Evolutionary conservation across 2,888 invertebrate genomes (phyloP).

Genomic region (Chrysina gloriosa): DNA sequence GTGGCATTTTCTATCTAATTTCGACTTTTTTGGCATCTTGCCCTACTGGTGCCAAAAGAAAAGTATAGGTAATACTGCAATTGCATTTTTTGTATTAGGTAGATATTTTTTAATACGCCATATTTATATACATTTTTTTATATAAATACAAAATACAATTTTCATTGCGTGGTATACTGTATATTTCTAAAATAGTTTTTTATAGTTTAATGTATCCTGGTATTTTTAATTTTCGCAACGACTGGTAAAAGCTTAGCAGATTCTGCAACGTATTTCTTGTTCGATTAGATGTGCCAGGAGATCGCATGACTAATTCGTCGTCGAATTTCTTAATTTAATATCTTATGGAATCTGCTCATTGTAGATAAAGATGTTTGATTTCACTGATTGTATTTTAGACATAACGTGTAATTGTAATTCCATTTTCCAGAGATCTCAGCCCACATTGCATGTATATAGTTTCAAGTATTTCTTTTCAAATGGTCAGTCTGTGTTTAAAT

Average conservation of each 20-base stretch:
- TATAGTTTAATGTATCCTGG: slow-evolving; percentile 11
- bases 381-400: slow-evolving; percentile 32
- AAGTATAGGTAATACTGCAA: slow-evolving; percentile 28
- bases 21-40: slow-evolving; percentile 34
- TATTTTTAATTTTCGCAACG: not conserved
- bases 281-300: not conserved
- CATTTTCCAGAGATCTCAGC: slow-evolving; percentile 54
- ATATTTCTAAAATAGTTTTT: slow-evolving; percentile 19
- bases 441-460: slow-evolving; percentile 51
- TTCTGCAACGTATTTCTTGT: slow-evolving; percentile 20
- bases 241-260: slow-evolving; percentile 8
- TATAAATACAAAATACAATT: slow-evolving; percentile 26
- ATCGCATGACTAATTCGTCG: not conserved
- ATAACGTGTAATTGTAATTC: slow-evolving; percentile 48
- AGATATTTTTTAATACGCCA: slow-evolving; percentile 30
- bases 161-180: slow-evolving; percentile 21
- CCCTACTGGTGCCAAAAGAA: slow-evolving; percentile 27
- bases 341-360: slow-evolving; percentile 23
- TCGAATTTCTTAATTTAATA: not conserved
- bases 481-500: slow-evolving; percentile 63
- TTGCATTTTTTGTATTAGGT: slow-evolving; percentile 32
- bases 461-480: slow-evolving; percentile 56
- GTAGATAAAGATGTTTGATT: slow-evolving; percentile 18
- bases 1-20: slow-evolving; percentile 36
- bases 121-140: slow-evolving; percentile 39